phyloP scores from a whole-genome alignment of 1,140 invertebrate species.

The Heliothis subflexa region DNA sequence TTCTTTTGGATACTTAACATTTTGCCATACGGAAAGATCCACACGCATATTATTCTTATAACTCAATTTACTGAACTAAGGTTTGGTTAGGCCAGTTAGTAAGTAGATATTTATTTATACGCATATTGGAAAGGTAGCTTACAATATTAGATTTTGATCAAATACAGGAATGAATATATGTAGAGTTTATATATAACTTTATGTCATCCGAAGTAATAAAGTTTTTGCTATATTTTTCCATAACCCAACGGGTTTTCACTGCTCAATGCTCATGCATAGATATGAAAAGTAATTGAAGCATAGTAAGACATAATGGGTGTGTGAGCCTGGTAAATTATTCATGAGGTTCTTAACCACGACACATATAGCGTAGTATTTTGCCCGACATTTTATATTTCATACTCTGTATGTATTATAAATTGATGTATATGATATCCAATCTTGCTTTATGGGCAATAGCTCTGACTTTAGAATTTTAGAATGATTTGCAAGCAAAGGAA shows the following conservation, averaged over 20 bases:
- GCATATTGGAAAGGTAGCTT: too few species aligned
- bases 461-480: slow-evolving; percentile 13
- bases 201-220: neutral
- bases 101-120: too few species aligned
- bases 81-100: too few species aligned
- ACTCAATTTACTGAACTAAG: too few species aligned
- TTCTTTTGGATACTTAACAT: too few species aligned
- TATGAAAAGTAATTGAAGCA: slow-evolving; percentile 35
- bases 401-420: slow-evolving; percentile 41
- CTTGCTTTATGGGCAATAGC: slow-evolving; percentile 5
- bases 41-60: too few species aligned
- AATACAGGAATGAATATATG: neutral
- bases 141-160: too few species aligned
- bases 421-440: slow-evolving; percentile 26
- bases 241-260: slow-evolving; percentile 5
- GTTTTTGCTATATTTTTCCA: neutral
- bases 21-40: too few species aligned
- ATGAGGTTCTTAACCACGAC: slow-evolving; percentile 11
- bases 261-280: neutral
- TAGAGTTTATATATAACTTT: neutral
- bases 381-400: slow-evolving; percentile 20
- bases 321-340: slow-evolving; percentile 32
- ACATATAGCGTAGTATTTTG: slow-evolving; percentile 20
- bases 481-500: neutral
- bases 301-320: slow-evolving; percentile 29